Base-by-base conservation (phyloP, 2,113 vertebrate genomes). In the Podiceps cristatus region DNA sequence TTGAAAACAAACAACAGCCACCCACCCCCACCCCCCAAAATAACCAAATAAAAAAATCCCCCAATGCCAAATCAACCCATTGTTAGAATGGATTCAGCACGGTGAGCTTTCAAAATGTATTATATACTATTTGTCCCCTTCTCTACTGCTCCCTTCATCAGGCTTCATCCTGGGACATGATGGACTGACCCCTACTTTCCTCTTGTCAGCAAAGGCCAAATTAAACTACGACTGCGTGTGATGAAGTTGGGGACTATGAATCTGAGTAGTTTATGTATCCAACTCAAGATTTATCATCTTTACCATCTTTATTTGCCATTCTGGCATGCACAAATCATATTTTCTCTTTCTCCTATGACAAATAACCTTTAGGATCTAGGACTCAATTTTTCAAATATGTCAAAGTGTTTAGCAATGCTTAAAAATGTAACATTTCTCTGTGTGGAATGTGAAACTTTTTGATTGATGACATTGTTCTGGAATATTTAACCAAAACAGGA, bases 361-460 rank as follows among this genome's bases (percentile, higher is more conserved):
- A 93, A 87, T 90, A 93, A 95, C 76, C 73, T 91, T 74, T 93
- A 94, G 91, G 84, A 96, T 80, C 64, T 75, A 89, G 28, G 27
- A 63, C n/a, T 94, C 67, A 60, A 71, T 97, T 96, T 95, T 95
- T 96, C 80, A 97, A 90, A 58, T 59, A 67, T 50, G 77, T 83
- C 82, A 94, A 59, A 96, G 22, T 50, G 78, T 79, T 96, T 84
- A 95, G 81, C 47, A 96, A 59, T 89, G 56, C n/a, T 97, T 95
- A 85, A 90, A 68, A 96, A 95, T 28, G 50, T 50, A 96, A 69
- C 47, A 45, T 85, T 91, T 71, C 67, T 80, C 9, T 12, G 11
- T 28, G 49, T 59, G 62, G 53, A 94, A 93, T 58, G 24, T 31
- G 62, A 83, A 97, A 74, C 44, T 86, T 96, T 90, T 44, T 90